These are phyloP conservation scores for Dipodomys ordii DNA, from an alignment of 2,113 vertebrate genomes.

Conservation along the genomic window DNA sequence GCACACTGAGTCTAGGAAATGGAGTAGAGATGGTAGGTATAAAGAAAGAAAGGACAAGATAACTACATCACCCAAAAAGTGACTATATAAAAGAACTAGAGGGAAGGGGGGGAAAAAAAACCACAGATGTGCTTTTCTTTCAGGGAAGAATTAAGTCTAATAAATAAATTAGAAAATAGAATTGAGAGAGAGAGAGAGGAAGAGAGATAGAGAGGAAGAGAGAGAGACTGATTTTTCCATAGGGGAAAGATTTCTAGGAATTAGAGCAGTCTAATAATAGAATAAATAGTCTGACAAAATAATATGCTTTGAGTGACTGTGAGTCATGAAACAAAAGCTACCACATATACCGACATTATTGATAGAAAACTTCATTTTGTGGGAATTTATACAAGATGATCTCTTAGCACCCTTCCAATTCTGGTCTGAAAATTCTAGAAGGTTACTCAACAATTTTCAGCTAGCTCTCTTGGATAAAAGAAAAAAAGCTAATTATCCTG, in stretches of 20 bases:
- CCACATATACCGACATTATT: background rate
- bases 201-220: background rate
- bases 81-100: background rate
- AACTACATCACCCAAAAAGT: background rate
- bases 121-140: background rate
- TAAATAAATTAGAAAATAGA: background rate
- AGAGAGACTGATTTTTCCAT: background rate
- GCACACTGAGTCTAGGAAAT: background rate
- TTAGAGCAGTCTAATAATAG: background rate
- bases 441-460: constrained; percentile 26
- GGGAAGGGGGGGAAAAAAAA: background rate
- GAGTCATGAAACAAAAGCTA: constrained; percentile 2
- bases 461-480: constrained; percentile 46
- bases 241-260: background rate
- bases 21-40: background rate
- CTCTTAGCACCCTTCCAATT: constrained; percentile 21
- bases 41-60: background rate
- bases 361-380: constrained; percentile 43
- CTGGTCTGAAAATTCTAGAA: constrained; percentile 17
- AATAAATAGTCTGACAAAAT: constrained; percentile 5
- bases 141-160: constrained; percentile 13
- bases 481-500: constrained; percentile 36
- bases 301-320: background rate
- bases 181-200: background rate
- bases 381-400: background rate